A percentile compares a stretch with the other conserved stretches of the same genome.
phyloP scores from a whole-genome alignment of 2,888 invertebrate species.

The Limnephilus auricula region DNA sequence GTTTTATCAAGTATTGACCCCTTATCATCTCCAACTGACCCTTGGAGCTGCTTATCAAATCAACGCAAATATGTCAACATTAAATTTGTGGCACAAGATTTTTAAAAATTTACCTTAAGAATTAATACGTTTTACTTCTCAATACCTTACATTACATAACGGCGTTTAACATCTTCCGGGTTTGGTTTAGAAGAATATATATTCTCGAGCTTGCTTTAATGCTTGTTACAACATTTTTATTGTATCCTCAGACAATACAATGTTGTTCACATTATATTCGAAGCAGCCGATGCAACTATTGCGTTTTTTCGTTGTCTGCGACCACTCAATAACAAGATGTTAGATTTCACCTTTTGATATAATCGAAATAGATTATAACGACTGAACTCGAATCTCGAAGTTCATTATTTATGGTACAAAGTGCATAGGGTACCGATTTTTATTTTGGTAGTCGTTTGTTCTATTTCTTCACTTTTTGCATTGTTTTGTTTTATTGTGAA shows the following conservation, averaged over 20 bases:
- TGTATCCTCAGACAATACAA: not conserved
- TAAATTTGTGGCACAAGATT: not conserved
- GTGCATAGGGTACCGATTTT: no score
- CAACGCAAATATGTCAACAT: conserved; percentile 19
- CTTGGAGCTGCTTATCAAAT: not conserved
- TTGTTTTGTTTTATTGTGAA: no score
- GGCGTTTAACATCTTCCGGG: not conserved
- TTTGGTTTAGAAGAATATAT: not conserved
- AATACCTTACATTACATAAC: not conserved
- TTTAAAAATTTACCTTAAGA: not conserved
- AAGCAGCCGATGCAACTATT: not conserved
- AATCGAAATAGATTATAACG: not conserved
- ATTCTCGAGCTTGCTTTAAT: not conserved
- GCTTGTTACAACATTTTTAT: not conserved
- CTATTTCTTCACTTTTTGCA: no score
- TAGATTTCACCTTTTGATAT: not conserved
- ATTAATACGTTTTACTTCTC: not conserved
- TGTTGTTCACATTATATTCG: not conserved
- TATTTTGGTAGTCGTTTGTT: no score
- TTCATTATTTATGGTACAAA: no score
- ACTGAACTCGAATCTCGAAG: not conserved
- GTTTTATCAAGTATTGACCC: not conserved
- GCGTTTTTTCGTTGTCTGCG: not conserved
- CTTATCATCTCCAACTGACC: conserved; percentile 9
- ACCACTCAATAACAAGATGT: not conserved